These are phyloP conservation scores for Drosophila buzzatii DNA, from an alignment of 2,888 invertebrate species.

Conservation along the genomic window DNA sequence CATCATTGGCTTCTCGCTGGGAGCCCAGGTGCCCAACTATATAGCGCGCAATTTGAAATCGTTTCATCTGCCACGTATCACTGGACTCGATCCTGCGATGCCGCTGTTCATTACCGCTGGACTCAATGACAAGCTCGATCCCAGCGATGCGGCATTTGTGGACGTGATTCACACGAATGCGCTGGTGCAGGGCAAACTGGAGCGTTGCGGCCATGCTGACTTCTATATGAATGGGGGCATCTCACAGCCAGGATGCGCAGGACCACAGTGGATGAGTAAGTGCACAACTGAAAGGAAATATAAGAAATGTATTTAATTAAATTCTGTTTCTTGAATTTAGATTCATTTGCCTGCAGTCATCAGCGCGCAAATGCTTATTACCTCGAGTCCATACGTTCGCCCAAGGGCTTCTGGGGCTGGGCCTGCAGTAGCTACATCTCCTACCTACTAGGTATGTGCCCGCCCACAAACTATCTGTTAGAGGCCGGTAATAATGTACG, in stretches of 20 bases:
- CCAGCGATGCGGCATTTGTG: conserved; percentile 89
- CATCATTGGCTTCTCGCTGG: conserved; percentile 89
- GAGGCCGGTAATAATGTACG: conserved; percentile 86
- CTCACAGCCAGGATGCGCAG: conserved; percentile 88
- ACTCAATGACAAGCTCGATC: conserved; percentile 87
- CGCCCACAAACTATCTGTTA: conserved; percentile 85
- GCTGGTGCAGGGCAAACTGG: conserved; percentile 88
- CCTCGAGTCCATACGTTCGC: conserved; percentile 88
- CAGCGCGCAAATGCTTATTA: conserved; percentile 88
- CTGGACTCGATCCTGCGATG: conserved; percentile 89
- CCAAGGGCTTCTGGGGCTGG: conserved; percentile 89
- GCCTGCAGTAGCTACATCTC: conserved; percentile 87
- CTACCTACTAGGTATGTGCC: conserved; percentile 87
- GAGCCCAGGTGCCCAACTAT: conserved; percentile 88
- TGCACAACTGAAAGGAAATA: neutral
- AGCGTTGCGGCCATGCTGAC: conserved; percentile 89
- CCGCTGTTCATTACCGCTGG: conserved; percentile 88
- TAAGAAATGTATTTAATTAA: neutral
- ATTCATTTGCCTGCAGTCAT: conserved; percentile 88
- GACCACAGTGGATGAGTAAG: conserved; percentile 83
- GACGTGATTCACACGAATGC: conserved; percentile 91
- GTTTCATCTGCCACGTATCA: conserved; percentile 87
- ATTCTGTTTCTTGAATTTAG: conserved; percentile 67
- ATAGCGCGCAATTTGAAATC: conserved; percentile 86
- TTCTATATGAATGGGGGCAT: conserved; percentile 91